Base-by-base conservation (phyloP, 2,113 vertebrate genomes). In the Sinocyclocheilus maitianheensis region DNA sequence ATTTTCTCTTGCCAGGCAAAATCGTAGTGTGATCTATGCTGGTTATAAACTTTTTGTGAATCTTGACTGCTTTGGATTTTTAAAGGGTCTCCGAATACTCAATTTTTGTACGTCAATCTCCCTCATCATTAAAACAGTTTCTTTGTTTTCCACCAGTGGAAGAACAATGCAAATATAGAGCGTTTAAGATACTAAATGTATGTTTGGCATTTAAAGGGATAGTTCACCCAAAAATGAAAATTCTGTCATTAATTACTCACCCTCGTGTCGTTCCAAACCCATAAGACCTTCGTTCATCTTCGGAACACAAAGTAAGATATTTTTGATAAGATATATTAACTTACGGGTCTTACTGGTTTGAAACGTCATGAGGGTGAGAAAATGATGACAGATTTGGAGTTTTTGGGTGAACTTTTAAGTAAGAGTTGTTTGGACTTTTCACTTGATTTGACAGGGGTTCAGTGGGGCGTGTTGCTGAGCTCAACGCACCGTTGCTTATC, bases 171-270 rank as follows among this genome's bases (percentile, higher is more conserved):
- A 76, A 65, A 74, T 80, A 40, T 80, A 40, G 75, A 48, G 55
- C 65, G 69, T 53, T 78, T 12, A 67, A 76, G 46, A 40, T 81
- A 81, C 75, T 46, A 85, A 81, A 87, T 85, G 83, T 18, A 55
- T 55, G 30, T 67, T 7, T 67, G 5, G 2, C 63, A 67, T 30
- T 67, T 30, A 67, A 67, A 55, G 16, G 16, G 53, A 2, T 1
- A 18, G 53, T 55, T 18, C 53, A 55, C 16, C 53, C 16, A 55
- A 55, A 55, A 55, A 55, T 55, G 53, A 55, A 5, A 55, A 18
- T 55, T 55, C 53, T 18, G 53, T 55, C 16, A 16, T 53, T 53
- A 53, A 16, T 53, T 53, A 51, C 48, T 53, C 51, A 53, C 51
- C 51, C 51, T 53, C 51, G 0, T 53, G 51, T 53, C 13, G 13